Evolutionary conservation across 2,888 invertebrate genomes (phyloP).

Genomic region (Chrysotoxum bicinctum): DNA sequence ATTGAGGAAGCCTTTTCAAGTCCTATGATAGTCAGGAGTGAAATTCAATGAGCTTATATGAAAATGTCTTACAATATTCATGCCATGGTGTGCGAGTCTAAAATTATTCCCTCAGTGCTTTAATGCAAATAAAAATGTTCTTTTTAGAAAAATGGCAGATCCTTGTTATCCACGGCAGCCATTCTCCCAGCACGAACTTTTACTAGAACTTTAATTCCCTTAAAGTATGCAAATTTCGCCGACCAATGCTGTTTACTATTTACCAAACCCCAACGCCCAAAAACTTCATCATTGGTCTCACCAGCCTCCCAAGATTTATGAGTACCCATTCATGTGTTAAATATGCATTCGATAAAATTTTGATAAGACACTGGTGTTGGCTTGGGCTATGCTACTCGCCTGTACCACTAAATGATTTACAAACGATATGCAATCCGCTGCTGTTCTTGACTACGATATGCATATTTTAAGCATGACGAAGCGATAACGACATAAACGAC

Average conservation of each 20-base stretch:
- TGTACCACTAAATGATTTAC: slow-evolving; percentile 67
- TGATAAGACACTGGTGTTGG: slow-evolving; percentile 60
- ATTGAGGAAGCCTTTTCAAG: too few relatives aligned
- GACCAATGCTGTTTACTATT: neutral
- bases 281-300: slow-evolving; percentile 11
- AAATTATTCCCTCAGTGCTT: neutral
- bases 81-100: too few relatives aligned
- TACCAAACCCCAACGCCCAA: neutral
- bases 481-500: slow-evolving; percentile 41
- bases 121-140: slow-evolving; percentile 6
- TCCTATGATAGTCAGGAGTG: too few relatives aligned
- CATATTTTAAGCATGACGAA: slow-evolving; percentile 62
- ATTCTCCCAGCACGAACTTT: neutral
- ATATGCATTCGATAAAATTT: slow-evolving; percentile 70
- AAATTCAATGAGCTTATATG: too few relatives aligned
- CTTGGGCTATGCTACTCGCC: slow-evolving; percentile 36
- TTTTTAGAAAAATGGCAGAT: slow-evolving; percentile 3
- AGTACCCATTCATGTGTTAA: slow-evolving; percentile 56
- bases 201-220: neutral
- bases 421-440: slow-evolving; percentile 59
- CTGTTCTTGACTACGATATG: slow-evolving; percentile 38
- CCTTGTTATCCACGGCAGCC: neutral
- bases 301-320: slow-evolving; percentile 49
- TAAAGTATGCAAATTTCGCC: slow-evolving; percentile 37
- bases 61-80: too few relatives aligned